These are phyloP conservation scores for Psephotus haematonotus DNA, from an alignment of 2,113 vertebrate genomes.

Conservation along the genomic window DNA sequence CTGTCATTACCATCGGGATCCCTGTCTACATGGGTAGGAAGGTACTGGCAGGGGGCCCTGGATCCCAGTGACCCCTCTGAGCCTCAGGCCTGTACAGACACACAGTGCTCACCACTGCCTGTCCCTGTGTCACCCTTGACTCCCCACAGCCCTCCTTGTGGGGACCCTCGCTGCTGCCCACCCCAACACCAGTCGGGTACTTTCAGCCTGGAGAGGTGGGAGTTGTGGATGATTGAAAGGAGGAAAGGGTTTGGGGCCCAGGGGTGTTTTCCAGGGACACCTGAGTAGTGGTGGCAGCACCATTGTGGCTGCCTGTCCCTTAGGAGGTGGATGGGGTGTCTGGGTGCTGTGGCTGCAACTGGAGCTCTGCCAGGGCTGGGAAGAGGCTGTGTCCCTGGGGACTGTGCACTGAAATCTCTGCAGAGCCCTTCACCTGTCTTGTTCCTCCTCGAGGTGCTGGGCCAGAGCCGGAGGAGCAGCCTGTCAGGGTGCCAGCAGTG, in stretches of 20 bases:
- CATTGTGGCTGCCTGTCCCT: not conserved
- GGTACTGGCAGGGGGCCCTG: conserved; percentile 56
- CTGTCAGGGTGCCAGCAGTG: conserved; percentile 88
- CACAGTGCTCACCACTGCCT: rapidly evolving
- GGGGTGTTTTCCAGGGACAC: not conserved
- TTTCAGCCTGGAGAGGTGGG: not conserved
- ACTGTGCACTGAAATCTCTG: rapidly evolving
- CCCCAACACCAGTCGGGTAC: not conserved
- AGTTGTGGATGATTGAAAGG: not conserved
- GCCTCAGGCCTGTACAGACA: not conserved
- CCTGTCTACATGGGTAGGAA: conserved; percentile 89
- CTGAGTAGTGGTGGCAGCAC: not conserved
- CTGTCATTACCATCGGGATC: conserved; percentile 86
- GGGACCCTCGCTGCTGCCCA: not conserved
- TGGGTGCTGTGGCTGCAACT: not conserved
- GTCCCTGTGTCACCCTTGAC: not conserved
- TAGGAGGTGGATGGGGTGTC: not conserved
- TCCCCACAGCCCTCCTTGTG: not conserved
- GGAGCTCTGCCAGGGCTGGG: not conserved
- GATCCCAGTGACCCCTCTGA: not conserved
- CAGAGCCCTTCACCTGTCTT: not conserved
- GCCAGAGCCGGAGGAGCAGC: conserved; percentile 87
- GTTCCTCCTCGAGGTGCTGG: conserved; percentile 72
- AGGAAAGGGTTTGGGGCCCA: not conserved
- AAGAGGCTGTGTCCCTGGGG: not conserved